Base-by-base conservation (phyloP, 2,113 vertebrate genomes). In the Ceyx melanurus region DNA sequence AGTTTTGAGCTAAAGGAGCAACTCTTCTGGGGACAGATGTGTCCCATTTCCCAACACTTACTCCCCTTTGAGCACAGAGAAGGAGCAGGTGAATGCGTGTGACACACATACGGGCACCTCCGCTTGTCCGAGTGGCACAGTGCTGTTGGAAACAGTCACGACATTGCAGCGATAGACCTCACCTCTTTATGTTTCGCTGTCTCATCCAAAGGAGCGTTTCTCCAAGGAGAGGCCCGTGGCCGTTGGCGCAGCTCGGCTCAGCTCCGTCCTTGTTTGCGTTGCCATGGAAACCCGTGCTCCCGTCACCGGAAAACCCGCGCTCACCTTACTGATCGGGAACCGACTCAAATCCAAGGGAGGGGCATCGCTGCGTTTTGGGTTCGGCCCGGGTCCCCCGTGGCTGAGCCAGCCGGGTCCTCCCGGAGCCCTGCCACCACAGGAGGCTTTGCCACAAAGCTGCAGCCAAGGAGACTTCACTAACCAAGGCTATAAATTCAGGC, bases 391-490 rank as follows among this genome's bases (percentile, higher is more conserved):
- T 16, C 35, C 10, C 53, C 37, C 0, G 2, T 40, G 33, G 26
- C 13, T 50, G 67, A 45, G 45, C 37, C 42, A 5, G 42, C 23
- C 1, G n/a, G 29, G 31, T 53, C 50, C 43, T n/a, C 28, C 31
- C 3, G 4, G 21, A 46, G 43, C 56, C 46, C 0, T 1, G 50
- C 31, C 2, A 0, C 45, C 17, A 2, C 1, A 1, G 35, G 53
- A 42, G 11, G 17, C 48, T 62, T 21, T 2, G 0, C 25, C 81
- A 85, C 81, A 72, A 23, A 87, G 64, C 75, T 94, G 58, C 73
- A 80, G 91, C 78, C 92, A 93, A 91, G 84, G 84, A 92, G 64
- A 67, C 75, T 92, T 91, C 90, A 68, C 90, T 86, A 93, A 93
- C 57, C 23, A 51, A 31, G 75, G 60, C 91, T 89, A 91, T 96